Evolutionary conservation across 2,113 vertebrate genomes (phyloP).

Genomic region (Gasterosteus nipponicus): DNA sequence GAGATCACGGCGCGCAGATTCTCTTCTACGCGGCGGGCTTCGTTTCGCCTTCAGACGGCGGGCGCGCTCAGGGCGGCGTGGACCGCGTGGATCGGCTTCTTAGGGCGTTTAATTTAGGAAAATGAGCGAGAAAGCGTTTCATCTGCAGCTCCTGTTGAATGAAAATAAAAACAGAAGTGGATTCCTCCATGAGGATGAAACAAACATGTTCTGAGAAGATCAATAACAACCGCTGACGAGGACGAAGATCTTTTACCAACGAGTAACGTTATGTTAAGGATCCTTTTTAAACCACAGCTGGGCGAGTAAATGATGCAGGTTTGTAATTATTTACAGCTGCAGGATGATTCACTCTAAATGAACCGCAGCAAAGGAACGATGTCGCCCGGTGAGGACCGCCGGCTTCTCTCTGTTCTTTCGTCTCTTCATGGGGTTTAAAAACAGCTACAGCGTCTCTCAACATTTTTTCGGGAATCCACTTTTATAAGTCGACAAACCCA

Average conservation of each 20-base stretch:
- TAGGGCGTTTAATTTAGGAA: background rate
- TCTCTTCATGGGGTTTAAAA: background rate
- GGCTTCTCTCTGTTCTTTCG: background rate
- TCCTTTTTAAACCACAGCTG: constrained; percentile 1
- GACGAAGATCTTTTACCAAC: background rate
- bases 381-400: background rate
- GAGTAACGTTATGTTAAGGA: background rate
- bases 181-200: constrained; percentile 5
- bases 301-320: background rate
- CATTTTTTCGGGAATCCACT: too few species aligned
- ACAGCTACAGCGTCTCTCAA: background rate
- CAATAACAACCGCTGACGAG: constrained; percentile 8
- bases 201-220: constrained; percentile 11
- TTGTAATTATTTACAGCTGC: background rate
- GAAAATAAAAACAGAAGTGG: constrained; percentile 1
- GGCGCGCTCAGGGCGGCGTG: too few species aligned
- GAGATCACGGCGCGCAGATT: constrained; percentile 35
- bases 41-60: constrained; percentile 2
- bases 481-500: too few species aligned
- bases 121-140: constrained; percentile 6
- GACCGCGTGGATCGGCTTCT: background rate
- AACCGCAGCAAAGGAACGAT: background rate
- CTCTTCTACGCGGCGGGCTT: constrained; percentile 1
- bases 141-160: constrained; percentile 3
- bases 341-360: constrained; percentile 9